These are phyloP conservation scores for Drosophila tanythrix DNA, from an alignment of 2,888 invertebrate genomes.

Conservation along the genomic window DNA sequence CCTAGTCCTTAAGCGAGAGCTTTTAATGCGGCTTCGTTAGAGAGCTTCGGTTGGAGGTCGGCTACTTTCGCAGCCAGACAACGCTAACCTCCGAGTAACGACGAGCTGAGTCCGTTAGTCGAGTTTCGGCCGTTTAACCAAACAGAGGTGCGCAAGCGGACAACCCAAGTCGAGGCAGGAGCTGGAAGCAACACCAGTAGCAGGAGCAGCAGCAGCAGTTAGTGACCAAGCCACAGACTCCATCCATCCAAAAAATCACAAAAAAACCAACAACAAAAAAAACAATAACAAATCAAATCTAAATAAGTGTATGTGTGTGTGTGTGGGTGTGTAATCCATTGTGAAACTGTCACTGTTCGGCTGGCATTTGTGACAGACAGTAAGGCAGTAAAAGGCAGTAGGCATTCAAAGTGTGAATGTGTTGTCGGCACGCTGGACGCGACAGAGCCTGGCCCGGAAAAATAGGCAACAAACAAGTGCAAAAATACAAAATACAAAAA, in stretches of 20 bases:
- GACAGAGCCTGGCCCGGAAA: constrained; percentile 6
- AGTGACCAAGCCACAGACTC: constrained; percentile 35
- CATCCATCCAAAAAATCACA: constrained; percentile 20
- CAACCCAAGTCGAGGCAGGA: constrained; percentile 38
- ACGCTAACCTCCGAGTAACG: constrained; percentile 18
- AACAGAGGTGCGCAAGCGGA: constrained; percentile 79
- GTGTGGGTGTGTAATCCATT: constrained; percentile 18
- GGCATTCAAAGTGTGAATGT: constrained; percentile 18
- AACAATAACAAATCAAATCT: constrained; percentile 32
- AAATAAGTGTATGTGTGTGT: constrained; percentile 15
- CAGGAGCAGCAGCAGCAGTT: constrained; percentile 29
- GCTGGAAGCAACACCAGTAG: constrained; percentile 29
- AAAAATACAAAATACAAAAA: constrained; percentile 1
- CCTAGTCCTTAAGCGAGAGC: constrained; percentile 76
- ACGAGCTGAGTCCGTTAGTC: constrained; percentile 70
- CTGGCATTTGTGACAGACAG: constrained; percentile 43
- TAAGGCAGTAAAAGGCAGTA: not conserved
- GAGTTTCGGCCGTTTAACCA: constrained; percentile 82
- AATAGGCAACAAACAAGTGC: constrained; percentile 38
- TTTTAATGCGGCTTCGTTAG: constrained; percentile 38
- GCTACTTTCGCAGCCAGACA: constrained; percentile 29
- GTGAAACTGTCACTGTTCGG: constrained; percentile 20
- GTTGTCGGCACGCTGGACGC: constrained; percentile 20
- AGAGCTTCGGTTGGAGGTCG: constrained; percentile 43
- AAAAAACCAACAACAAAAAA: not conserved